Conservation (phyloP, 2,113 vertebrate genomes). For the Sarotherodon lohbergeri region DNA sequence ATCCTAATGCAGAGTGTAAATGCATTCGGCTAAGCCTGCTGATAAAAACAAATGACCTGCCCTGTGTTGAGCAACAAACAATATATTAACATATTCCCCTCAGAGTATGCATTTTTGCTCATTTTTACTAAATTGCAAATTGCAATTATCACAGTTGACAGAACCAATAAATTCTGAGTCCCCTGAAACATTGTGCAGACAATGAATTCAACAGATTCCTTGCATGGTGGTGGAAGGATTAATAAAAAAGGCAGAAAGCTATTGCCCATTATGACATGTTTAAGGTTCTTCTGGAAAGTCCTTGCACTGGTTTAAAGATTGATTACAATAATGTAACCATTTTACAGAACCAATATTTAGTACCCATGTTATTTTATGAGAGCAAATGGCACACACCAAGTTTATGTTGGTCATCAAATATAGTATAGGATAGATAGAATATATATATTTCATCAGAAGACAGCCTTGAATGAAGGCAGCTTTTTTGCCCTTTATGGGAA, state of each 20-base stretch:
- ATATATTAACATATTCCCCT: slow-evolving; percentile 29
- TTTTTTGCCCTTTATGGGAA: neutral
- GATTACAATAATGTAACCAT: neutral
- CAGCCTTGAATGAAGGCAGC: neutral
- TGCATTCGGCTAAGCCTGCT: neutral
- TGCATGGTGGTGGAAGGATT: slow-evolving; percentile 9
- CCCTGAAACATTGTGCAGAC: slow-evolving; percentile 6
- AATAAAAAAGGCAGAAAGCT: neutral
- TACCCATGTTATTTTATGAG: neutral
- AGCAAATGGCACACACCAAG: neutral
- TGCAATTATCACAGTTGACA: slow-evolving; percentile 39
- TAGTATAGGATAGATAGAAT: neutral
- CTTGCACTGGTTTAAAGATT: neutral
- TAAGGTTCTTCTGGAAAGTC: neutral
- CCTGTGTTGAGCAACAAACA: slow-evolving; percentile 11
- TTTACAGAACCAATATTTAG: neutral
- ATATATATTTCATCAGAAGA: neutral
- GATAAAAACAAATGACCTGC: slow-evolving; percentile 46
- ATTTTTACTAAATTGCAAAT: slow-evolving; percentile 30
- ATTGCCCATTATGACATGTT: neutral
- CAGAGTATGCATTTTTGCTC: slow-evolving; percentile 5
- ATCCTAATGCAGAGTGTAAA: neutral
- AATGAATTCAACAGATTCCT: slow-evolving; percentile 10
- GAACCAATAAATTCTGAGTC: slow-evolving; percentile 26
- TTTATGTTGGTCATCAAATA: neutral